phyloP scores from a whole-genome alignment of 2,888 invertebrate genomes.

The Drosophila cognata region DNA sequence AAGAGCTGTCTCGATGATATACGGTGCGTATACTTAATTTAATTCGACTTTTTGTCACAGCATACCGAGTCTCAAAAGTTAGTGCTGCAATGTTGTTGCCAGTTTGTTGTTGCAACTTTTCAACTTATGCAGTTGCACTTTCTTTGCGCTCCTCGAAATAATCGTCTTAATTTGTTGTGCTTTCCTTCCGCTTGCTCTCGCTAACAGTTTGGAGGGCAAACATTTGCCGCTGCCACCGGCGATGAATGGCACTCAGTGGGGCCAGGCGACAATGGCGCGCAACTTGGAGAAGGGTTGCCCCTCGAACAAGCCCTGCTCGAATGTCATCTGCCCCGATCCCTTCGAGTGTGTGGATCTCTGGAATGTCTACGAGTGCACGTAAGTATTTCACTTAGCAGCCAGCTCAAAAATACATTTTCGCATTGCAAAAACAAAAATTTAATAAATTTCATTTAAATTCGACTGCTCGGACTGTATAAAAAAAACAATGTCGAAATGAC shows the following conservation, averaged over 20 bases:
- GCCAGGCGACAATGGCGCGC: slow-evolving; percentile 96
- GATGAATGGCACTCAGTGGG: slow-evolving; percentile 98
- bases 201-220: slow-evolving; percentile 93
- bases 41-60: background rate
- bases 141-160: background rate
- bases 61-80: background rate
- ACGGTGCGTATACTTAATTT: slow-evolving; percentile 72
- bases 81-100: background rate
- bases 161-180: background rate
- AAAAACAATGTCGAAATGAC: background rate
- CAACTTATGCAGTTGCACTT: background rate
- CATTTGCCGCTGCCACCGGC: slow-evolving; percentile 97
- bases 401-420: slow-evolving; percentile 19
- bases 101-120: background rate
- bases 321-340: slow-evolving; percentile 96
- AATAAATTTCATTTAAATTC: slow-evolving; percentile 19
- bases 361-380: slow-evolving; percentile 99
- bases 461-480: slow-evolving; percentile 58
- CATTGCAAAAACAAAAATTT: slow-evolving; percentile 40
- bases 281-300: slow-evolving; percentile 96
- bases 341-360: slow-evolving; percentile 98
- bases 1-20: slow-evolving; percentile 92
- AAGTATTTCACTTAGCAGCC: slow-evolving; percentile 86
- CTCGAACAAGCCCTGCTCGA: slow-evolving; percentile 97
- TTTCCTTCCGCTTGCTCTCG: background rate